These are phyloP conservation scores for Castor canadensis DNA, from an alignment of 2,113 vertebrate genomes.

Conservation along the genomic window DNA sequence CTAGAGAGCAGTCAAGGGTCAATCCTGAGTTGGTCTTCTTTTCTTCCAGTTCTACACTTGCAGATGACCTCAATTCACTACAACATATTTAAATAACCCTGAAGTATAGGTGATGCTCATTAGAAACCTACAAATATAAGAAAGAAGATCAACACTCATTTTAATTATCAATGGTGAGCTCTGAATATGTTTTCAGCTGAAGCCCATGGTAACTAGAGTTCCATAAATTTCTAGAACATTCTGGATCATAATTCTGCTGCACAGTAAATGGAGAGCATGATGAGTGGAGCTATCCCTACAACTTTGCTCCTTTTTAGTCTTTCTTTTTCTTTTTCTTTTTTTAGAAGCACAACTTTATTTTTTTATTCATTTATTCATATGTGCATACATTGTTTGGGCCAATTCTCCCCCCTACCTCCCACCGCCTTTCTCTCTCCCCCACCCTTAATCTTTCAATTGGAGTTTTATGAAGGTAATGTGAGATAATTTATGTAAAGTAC, in stretches of 20 bases:
- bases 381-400: too few species aligned
- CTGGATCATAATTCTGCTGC: neutral
- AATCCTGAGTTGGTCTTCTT: neutral
- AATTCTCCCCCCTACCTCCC: too few species aligned
- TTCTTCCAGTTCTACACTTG: neutral
- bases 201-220: neutral
- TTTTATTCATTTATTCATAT: too few species aligned
- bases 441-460: neutral
- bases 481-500: neutral
- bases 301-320: neutral
- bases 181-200: neutral
- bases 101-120: neutral
- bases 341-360: too few species aligned
- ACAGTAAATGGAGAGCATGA: neutral
- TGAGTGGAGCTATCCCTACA: neutral
- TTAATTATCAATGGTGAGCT: neutral
- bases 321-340: too few species aligned
- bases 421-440: too few species aligned
- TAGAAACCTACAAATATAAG: neutral
- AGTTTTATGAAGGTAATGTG: neutral
- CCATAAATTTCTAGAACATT: neutral
- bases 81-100: neutral
- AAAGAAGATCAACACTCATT: neutral
- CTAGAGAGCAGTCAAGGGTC: neutral
- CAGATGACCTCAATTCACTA: neutral